Evolutionary conservation across 2,888 invertebrate species (phyloP).

Genomic region (Ditula angustiorana): DNA sequence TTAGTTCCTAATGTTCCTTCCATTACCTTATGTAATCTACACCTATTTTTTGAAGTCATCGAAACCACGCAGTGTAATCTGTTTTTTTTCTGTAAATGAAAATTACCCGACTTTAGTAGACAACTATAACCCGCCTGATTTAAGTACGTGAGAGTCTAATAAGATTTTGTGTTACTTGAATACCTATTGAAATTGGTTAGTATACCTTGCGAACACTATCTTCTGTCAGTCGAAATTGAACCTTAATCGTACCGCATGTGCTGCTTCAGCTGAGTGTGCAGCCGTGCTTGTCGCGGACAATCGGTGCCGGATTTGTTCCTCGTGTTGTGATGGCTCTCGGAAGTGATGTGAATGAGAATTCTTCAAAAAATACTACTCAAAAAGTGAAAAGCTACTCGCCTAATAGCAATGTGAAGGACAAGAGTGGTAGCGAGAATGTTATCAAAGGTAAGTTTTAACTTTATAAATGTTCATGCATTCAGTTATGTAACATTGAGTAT

Average conservation of each 20-base stretch:
- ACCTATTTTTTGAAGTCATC: not conserved
- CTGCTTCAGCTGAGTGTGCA: constrained; percentile 82
- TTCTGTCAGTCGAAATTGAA: constrained; percentile 74
- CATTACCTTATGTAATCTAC: constrained; percentile 17
- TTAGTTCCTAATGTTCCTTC: no score
- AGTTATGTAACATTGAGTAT: constrained; percentile 81
- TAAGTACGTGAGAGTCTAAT: constrained; percentile 4
- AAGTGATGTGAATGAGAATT: constrained; percentile 85
- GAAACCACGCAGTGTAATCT: constrained; percentile 13
- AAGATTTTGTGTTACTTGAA: constrained; percentile 11
- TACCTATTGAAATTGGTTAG: constrained; percentile 27
- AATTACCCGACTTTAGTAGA: not conserved
- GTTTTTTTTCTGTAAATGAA: not conserved
- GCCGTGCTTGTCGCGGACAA: constrained; percentile 81
- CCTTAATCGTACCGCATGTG: constrained; percentile 82
- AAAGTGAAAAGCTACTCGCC: constrained; percentile 83
- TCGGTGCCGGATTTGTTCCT: constrained; percentile 80
- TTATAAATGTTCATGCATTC: constrained; percentile 71
- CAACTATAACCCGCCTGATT: constrained; percentile 20
- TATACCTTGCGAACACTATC: constrained; percentile 49
- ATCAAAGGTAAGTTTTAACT: constrained; percentile 75
- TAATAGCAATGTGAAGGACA: constrained; percentile 73
- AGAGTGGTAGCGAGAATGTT: constrained; percentile 73
- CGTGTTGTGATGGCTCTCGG: constrained; percentile 86
- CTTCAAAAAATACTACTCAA: constrained; percentile 75